These are phyloP conservation scores for Coelogynopora nodosa DNA, from an alignment of 2,888 invertebrate species.

Conservation along the genomic window DNA sequence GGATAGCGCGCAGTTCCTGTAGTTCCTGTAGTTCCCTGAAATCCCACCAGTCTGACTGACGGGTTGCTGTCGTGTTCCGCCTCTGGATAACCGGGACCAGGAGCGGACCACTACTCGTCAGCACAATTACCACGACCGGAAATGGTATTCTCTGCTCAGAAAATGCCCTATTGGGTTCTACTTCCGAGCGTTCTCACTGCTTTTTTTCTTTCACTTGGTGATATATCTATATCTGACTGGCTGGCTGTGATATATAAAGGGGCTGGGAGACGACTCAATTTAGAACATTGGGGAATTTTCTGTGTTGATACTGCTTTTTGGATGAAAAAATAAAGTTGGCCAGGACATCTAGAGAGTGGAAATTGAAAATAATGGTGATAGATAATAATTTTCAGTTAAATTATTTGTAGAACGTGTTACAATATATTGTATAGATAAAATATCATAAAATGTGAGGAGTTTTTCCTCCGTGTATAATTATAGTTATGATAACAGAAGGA, in stretches of 20 bases:
- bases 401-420: no score
- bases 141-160: not conserved
- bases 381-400: no score
- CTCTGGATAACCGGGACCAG: not conserved
- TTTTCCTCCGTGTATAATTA: no score
- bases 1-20: not conserved
- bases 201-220: not conserved
- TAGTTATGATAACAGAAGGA: no score
- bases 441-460: no score
- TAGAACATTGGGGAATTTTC: no score
- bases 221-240: not conserved
- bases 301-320: no score
- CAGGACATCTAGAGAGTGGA: no score
- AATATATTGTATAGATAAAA: no score
- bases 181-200: conserved; percentile 26
- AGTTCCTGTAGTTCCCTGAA: not conserved
- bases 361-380: no score
- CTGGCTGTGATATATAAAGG: not conserved
- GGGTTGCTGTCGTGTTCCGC: not conserved
- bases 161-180: not conserved
- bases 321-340: no score
- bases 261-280: not conserved
- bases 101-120: not conserved
- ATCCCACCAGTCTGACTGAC: not conserved
- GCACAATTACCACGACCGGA: conserved; percentile 9